Conservation (phyloP, 2,113 vertebrate genomes). For the Pelobates fuscus region DNA sequence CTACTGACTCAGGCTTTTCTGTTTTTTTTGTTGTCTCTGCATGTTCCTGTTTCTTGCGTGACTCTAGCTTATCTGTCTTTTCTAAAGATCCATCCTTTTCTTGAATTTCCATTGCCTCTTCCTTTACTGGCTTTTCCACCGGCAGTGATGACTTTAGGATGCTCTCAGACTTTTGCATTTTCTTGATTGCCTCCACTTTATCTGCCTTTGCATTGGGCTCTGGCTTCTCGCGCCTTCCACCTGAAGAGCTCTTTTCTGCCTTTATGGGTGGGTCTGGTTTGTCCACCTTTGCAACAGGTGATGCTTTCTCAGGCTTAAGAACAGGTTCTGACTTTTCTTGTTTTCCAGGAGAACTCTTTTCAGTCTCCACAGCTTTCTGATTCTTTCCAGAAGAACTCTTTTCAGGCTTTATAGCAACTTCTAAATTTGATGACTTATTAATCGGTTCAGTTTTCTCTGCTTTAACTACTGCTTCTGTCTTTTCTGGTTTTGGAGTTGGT, state of each 20-base stretch:
- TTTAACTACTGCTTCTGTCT: neutral
- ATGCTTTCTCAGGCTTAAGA: neutral
- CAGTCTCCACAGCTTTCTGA: neutral
- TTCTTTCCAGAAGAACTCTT: constrained; percentile 4
- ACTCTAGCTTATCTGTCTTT: constrained; percentile 20
- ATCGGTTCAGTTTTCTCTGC: constrained; percentile 8
- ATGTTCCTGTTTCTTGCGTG: constrained; percentile 39
- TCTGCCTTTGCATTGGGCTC: constrained; percentile 11
- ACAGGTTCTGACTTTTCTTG: constrained; percentile 11
- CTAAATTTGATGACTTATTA: neutral
- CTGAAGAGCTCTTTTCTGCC: constrained; percentile 9
- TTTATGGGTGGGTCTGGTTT: constrained; percentile 7
- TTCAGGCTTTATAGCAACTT: neutral
- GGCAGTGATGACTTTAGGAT: constrained; percentile 2
- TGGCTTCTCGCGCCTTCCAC: constrained; percentile 7
- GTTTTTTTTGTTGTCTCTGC: constrained; percentile 17
- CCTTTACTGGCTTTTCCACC: constrained; percentile 40
- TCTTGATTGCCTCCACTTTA: constrained; percentile 4
- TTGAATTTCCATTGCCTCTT: constrained; percentile 30
- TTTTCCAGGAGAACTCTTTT: neutral
- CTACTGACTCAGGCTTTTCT: constrained; percentile 37
- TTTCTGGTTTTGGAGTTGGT: constrained; percentile 2
- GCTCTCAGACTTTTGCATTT: constrained; percentile 51
- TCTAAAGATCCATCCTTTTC: neutral
- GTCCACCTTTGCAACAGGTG: constrained; percentile 5